A percentile compares a stretch with the other conserved stretches of the same genome.
Conservation (phyloP, 1,140 invertebrate species). For the Antheraea mylitta region DNA sequence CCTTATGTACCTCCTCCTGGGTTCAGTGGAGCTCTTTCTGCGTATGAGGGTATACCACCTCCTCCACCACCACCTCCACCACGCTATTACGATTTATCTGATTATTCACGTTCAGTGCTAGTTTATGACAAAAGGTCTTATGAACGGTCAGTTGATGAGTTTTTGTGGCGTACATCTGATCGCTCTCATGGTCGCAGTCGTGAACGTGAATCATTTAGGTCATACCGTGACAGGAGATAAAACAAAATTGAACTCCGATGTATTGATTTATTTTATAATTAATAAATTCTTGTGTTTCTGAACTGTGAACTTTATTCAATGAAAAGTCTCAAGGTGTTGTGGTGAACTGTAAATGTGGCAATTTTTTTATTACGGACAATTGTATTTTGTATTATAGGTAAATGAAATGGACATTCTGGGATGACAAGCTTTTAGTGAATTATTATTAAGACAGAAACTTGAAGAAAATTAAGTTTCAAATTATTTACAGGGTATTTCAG, state of each 20-base stretch:
- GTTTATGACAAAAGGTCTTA: slow-evolving; percentile 88
- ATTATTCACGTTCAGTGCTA: slow-evolving; percentile 79
- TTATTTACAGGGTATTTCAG: slow-evolving; percentile 13
- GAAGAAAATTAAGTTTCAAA: slow-evolving; percentile 3
- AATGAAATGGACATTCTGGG: neutral
- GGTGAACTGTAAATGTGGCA: slow-evolving; percentile 43
- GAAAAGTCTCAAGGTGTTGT: slow-evolving; percentile 63
- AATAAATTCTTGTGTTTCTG: slow-evolving; percentile 70
- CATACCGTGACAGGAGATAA: slow-evolving; percentile 74
- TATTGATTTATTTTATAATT: slow-evolving; percentile 62
- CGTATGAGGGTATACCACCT: slow-evolving; percentile 87
- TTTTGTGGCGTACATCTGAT: slow-evolving; percentile 90
- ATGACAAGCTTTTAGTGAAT: slow-evolving; percentile 2
- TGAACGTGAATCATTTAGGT: slow-evolving; percentile 76
- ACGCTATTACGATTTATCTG: slow-evolving; percentile 87
- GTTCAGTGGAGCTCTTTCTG: slow-evolving; percentile 76
- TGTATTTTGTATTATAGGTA: slow-evolving; percentile 9
- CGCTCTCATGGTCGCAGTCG: slow-evolving; percentile 79
- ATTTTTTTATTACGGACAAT: slow-evolving; percentile 5
- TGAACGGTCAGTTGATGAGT: slow-evolving; percentile 94
- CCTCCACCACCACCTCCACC: slow-evolving; percentile 85
- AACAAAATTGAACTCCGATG: slow-evolving; percentile 57
- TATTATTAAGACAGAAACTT: slow-evolving; percentile 9
- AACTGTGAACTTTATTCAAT: slow-evolving; percentile 77
- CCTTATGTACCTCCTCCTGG: slow-evolving; percentile 84